Conservation (phyloP, 1,140 invertebrate species). For the Aradophagus sp. region DNA sequence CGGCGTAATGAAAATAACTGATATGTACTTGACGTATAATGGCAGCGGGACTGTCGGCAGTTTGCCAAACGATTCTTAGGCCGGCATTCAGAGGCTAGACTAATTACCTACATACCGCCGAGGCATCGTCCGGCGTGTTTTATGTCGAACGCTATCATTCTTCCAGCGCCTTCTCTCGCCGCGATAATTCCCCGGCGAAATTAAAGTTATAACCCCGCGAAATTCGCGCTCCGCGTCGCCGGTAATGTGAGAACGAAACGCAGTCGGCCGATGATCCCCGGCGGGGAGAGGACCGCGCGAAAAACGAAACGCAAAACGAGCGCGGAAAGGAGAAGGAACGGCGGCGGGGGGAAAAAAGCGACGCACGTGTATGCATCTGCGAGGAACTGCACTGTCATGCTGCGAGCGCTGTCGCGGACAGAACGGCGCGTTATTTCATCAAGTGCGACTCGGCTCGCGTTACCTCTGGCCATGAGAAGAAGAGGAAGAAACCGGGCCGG, state of each 20-base stretch:
- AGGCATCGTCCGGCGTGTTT: conserved; percentile 39
- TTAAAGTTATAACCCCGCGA: conserved; percentile 36
- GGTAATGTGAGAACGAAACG: too few species aligned
- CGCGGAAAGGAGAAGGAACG: conserved; percentile 2
- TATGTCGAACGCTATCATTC: conserved; percentile 44
- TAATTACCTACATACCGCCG: conserved; percentile 64
- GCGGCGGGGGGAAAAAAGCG: conserved; percentile 6
- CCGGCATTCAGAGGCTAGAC: conserved; percentile 58
- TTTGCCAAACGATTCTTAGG: conserved; percentile 54
- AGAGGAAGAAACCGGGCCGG: too few species aligned
- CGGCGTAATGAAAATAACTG: conserved; percentile 38
- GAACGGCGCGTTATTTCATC: conserved; percentile 29
- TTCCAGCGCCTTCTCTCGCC: conserved; percentile 36
- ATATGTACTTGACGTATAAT: conserved; percentile 25
- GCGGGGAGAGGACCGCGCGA: too few species aligned
- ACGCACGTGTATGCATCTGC: conserved; percentile 32
- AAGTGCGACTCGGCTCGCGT: conserved; percentile 2
- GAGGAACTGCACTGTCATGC: conserved; percentile 21
- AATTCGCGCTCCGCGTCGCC: conserved; percentile 28
- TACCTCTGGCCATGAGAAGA: conserved; percentile 1
- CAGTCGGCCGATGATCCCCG: too few species aligned
- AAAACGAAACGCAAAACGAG: too few species aligned
- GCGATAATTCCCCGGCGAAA: conserved; percentile 45
- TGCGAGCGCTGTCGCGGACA: conserved; percentile 24
- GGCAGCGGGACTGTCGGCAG: conserved; percentile 47